A percentile compares a stretch with the other conserved stretches of the same genome.
Evolutionary conservation across 2,113 vertebrate species (phyloP).

Genomic region (Eurystomus gularis): DNA sequence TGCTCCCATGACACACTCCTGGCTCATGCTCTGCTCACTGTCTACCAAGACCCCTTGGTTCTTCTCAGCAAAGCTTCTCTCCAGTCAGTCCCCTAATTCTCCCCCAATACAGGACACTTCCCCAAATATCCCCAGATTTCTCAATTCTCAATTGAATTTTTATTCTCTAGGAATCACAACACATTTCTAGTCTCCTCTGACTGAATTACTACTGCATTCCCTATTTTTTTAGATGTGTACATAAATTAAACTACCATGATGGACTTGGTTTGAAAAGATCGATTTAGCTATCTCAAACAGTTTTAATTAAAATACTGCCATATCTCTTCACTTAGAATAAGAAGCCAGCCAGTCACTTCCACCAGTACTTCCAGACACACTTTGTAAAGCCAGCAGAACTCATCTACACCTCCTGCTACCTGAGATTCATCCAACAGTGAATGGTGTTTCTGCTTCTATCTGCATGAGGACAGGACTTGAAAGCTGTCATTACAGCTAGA

Average conservation of each 20-base stretch:
- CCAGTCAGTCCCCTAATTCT: background rate
- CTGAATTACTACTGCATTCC: background rate
- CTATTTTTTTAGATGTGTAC: background rate
- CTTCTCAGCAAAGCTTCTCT: background rate
- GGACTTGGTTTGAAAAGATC: background rate
- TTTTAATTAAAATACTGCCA: background rate
- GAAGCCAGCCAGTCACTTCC: background rate
- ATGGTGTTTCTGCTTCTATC: background rate
- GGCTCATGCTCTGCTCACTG: background rate
- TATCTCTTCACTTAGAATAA: background rate
- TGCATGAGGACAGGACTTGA: accelerated
- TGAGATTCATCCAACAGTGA: background rate
- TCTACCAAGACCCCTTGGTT: background rate
- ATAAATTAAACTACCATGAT: background rate
- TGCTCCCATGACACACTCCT: background rate
- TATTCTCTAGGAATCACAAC: background rate
- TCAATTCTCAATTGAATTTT: background rate
- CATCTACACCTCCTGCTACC: background rate
- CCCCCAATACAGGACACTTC: background rate
- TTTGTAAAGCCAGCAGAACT: background rate
- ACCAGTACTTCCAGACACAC: background rate
- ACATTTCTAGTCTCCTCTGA: background rate
- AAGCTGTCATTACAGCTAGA: conserved; percentile 11
- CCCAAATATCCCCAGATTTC: background rate
- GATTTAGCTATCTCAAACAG: background rate